Evolutionary conservation across 2,797 vertebrate species (phyloP).

Genomic region (Poeciliopsis infans): DNA sequence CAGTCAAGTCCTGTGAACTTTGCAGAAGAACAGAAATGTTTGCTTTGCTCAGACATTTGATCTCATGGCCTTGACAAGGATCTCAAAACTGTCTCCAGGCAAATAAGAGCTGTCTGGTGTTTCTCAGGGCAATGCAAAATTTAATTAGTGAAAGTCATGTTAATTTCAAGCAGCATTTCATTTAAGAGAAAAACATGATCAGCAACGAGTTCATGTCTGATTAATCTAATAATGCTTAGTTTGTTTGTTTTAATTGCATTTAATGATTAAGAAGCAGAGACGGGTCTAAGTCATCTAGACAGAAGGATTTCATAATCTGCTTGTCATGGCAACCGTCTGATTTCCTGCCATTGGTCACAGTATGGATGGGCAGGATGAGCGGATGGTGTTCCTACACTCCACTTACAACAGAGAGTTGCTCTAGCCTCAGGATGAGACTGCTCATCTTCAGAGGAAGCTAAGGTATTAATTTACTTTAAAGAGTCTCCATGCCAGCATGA

Average conservation of each 20-base stretch:
- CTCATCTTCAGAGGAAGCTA: slow-evolving; percentile 51
- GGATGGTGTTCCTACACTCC: slow-evolving; percentile 50
- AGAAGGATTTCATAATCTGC: slow-evolving; percentile 76
- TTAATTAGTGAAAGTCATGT: slow-evolving; percentile 78
- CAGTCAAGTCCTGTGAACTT: slow-evolving; percentile 70
- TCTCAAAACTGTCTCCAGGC: slow-evolving; percentile 69
- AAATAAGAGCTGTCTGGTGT: slow-evolving; percentile 74
- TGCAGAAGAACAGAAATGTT: slow-evolving; percentile 63
- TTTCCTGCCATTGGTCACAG: slow-evolving; percentile 80
- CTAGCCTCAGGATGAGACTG: slow-evolving; percentile 50
- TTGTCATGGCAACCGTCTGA: slow-evolving; percentile 75
- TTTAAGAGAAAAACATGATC: slow-evolving; percentile 79
- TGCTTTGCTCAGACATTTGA: slow-evolving; percentile 57
- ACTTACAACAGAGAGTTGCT: slow-evolving; percentile 42
- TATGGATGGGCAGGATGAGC: slow-evolving; percentile 38
- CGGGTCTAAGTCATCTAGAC: slow-evolving; percentile 72
- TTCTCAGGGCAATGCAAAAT: slow-evolving; percentile 75
- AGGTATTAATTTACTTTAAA: slow-evolving; percentile 59
- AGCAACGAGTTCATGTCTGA: slow-evolving; percentile 74
- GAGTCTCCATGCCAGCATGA: slow-evolving; percentile 6
- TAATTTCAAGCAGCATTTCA: slow-evolving; percentile 83
- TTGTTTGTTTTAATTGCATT: slow-evolving; percentile 84
- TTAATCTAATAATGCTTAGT: slow-evolving; percentile 80
- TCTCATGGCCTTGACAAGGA: slow-evolving; percentile 67
- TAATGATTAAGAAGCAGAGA: slow-evolving; percentile 73